Evolutionary conservation across 2,797 vertebrate genomes (phyloP).

Genomic region (Chanos chanos): DNA sequence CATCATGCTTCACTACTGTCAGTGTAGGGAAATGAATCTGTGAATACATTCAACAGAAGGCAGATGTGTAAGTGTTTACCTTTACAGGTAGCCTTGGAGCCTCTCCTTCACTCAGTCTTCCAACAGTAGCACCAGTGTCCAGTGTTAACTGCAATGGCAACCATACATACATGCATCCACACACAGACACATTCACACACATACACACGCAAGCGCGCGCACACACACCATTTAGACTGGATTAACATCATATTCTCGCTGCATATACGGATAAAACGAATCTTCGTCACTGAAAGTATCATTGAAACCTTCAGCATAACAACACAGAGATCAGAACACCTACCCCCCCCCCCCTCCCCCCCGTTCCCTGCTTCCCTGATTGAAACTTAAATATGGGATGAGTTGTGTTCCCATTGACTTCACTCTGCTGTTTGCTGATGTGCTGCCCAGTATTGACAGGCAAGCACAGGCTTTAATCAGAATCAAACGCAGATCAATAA

Average conservation of each 20-base stretch:
- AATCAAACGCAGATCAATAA: constrained; percentile 41
- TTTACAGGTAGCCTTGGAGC: constrained; percentile 49
- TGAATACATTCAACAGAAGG: too few relatives aligned
- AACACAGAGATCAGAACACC: constrained; percentile 12
- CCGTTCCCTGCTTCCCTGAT: too few relatives aligned
- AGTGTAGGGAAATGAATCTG: too few relatives aligned
- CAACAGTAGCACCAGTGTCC: constrained; percentile 51
- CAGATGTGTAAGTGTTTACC: constrained; percentile 35
- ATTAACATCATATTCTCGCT: neutral
- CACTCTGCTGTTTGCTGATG: constrained; percentile 60
- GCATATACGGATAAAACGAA: too few relatives aligned
- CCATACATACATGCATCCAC: neutral
- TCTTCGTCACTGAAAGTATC: too few relatives aligned
- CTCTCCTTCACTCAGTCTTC: constrained; percentile 48
- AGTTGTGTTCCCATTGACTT: constrained; percentile 59
- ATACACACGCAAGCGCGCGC: neutral
- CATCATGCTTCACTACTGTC: too few relatives aligned
- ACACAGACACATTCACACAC: constrained; percentile 13
- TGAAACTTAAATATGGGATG: constrained; percentile 59
- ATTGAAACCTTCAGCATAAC: too few relatives aligned
- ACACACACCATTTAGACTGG: neutral
- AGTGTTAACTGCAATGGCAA: constrained; percentile 49
- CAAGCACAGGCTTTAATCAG: constrained; percentile 57
- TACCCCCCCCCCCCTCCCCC: constrained; percentile 11
- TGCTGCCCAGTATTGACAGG: constrained; percentile 59